Base-by-base conservation (phyloP, 2,797 vertebrate genomes). In the Paramormyrops hopkinsi region DNA sequence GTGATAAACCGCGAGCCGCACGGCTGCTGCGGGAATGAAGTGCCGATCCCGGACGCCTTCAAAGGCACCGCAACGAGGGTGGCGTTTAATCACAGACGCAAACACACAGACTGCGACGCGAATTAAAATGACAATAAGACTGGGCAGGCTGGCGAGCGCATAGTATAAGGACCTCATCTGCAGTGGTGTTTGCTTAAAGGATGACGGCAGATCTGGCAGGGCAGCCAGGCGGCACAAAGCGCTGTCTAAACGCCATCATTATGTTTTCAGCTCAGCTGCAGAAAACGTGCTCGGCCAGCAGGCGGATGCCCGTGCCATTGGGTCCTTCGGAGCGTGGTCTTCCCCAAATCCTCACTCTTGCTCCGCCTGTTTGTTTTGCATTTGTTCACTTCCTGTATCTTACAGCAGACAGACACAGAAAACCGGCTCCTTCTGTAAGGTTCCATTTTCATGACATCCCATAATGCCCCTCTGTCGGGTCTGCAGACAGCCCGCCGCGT, bases 71-170 rank as follows among this genome's bases (percentile, higher is more conserved):
- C 50, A 46, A 82, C 84, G 50, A 25, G 1, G 22, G 86, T 41
- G 50, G 14, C 17, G 62, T 69, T 53, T 69, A 89, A 89, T 69
- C 88, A 33, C 51, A 82, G 51, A 25, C 51, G 82, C 65, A 89
- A 88, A 65, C 73, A 79, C 88, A 50, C 79, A 44, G 25, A 53
- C 37, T 88, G 88, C 12, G 48, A 33, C 91, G 89, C 53, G 82
- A 91, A 91, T 90, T 90, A 90, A 88, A 88, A 92, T 90, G 69
- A 90, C 84, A 91, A 90, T 91, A 91, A 90, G 90, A 92, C 91
- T 89, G 73, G 73, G 51, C 84, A 76, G 53, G 69, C 46, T 46
- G 54, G 29, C 2, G 11, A 41, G n/a, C 50, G 84, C 76, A 84
- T 90, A 91, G 85, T 90, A 88, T 88, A 65, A 86, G 88, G 76